phyloP scores from a whole-genome alignment of 2,888 invertebrate genomes.

The Apodemia mormo region DNA sequence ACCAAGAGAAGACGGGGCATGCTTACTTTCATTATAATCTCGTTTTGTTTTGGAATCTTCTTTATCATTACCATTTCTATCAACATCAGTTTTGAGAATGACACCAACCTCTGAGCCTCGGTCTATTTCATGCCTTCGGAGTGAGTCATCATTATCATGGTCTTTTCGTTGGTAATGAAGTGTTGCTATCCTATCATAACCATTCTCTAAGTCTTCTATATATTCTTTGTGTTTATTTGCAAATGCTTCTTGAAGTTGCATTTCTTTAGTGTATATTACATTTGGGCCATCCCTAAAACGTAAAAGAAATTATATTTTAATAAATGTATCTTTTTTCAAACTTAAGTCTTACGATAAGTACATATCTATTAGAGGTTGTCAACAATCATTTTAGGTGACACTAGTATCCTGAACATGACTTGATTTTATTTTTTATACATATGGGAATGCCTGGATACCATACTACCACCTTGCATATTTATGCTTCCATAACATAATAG shows the following conservation, averaged over 20 bases:
- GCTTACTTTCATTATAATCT: constrained; percentile 58
- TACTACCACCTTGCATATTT: no score
- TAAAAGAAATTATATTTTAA: constrained; percentile 24
- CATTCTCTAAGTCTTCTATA: constrained; percentile 82
- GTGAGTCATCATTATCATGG: constrained; percentile 85
- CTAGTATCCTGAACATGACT: no score
- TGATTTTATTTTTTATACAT: no score
- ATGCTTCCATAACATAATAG: no score
- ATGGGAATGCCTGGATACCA: no score
- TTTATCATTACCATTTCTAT: constrained; percentile 62
- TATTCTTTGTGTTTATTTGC: constrained; percentile 80
- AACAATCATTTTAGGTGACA: no score
- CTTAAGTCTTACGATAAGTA: background rate
- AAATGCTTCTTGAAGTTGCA: constrained; percentile 75
- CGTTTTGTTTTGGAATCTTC: constrained; percentile 54
- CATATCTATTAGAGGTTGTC: no score
- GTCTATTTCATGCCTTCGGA: constrained; percentile 89
- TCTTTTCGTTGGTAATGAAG: constrained; percentile 75
- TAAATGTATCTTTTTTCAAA: constrained; percentile 8
- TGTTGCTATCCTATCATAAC: constrained; percentile 77
- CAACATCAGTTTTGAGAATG: constrained; percentile 67
- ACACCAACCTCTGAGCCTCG: constrained; percentile 85
- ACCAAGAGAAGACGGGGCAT: constrained; percentile 66
- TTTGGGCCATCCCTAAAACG: constrained; percentile 77
- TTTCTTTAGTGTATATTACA: constrained; percentile 80